Base-by-base conservation (phyloP, 2,113 vertebrate species). In the Balaeniceps rex region DNA sequence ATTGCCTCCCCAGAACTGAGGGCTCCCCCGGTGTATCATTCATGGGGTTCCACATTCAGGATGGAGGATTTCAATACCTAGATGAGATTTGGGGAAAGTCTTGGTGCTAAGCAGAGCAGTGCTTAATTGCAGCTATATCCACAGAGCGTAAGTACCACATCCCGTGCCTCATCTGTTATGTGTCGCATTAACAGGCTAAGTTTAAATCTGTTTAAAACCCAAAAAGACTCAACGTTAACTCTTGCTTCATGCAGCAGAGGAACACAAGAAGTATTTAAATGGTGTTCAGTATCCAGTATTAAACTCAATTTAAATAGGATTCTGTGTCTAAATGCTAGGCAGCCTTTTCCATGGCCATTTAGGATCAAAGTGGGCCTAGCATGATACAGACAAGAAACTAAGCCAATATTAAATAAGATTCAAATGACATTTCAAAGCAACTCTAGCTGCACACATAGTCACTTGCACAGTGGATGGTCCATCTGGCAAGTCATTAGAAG, bases 351-450 rank as follows among this genome's bases (percentile, higher is more conserved):
- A 57, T 0, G 7, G 29, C 19, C 64, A 71, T 93, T 95, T 71
- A 86, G 75, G 74, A 66, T 36, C 64, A 63, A 78, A 94, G 31
- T 71, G 42, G 47, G 71, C 19, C 70, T 83, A 68, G 19, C 44
- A 66, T 76, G 87, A 96, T 42, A 72, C 34, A 77, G 86, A 86
- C 46, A 81, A 93, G 58, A 92, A 87, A 91, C 85, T 52, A 87
- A 93, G 44, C 60, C 61, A 79, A 46, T 80, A 68, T 79, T 82
- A 68, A 64, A 84, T 92, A 72, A 84, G 12, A 71, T 49, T 82
- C 46, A 71, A 58, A 58, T 66, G 28, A 34, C 24, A 58, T 81
- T 68, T 80, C 74, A 57, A 52, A 93, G 61, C 36, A 74, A 42
- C 33, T 88, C 24, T 87, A 83, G 49, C 44, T 79, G 28, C 47